A percentile compares a stretch with the other conserved stretches of the same genome.
Conservation (phyloP, 2,888 invertebrate genomes). For the Ochropacha duplaris region DNA sequence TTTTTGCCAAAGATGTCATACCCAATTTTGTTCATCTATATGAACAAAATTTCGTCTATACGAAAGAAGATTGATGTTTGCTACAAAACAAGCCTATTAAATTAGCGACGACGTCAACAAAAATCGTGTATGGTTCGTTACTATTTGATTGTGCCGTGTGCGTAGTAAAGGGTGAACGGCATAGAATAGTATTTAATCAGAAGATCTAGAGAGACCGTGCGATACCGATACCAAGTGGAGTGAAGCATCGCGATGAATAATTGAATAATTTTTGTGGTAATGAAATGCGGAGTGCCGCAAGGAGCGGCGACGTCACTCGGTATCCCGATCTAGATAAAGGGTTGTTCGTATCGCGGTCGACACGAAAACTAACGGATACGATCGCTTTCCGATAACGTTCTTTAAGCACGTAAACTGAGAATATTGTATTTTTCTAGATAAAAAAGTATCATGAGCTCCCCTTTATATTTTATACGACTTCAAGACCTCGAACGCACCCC, state of each 20-base stretch:
- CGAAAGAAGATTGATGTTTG: constrained; percentile 22
- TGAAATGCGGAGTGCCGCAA: constrained; percentile 49
- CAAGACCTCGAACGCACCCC: constrained; percentile 18
- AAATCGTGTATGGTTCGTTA: neutral
- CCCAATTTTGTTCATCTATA: constrained; percentile 14
- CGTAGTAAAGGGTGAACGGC: neutral
- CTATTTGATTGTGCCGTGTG: neutral
- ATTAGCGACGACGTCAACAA: constrained; percentile 9
- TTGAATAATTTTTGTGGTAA: constrained; percentile 70
- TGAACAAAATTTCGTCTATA: constrained; percentile 18
- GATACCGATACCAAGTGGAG: constrained; percentile 20
- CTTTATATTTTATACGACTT: constrained; percentile 40
- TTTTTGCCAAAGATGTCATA: constrained; percentile 6
- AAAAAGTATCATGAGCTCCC: constrained; percentile 20
- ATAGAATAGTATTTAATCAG: constrained; percentile 17
- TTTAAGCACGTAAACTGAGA: constrained; percentile 61
- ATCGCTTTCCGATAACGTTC: constrained; percentile 74
- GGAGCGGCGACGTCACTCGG: constrained; percentile 61
- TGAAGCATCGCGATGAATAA: constrained; percentile 53
- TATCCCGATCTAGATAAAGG: constrained; percentile 77
- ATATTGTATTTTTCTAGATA: constrained; percentile 32
- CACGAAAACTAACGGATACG: constrained; percentile 56
- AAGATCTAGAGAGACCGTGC: constrained; percentile 11
- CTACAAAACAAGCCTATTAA: constrained; percentile 23
- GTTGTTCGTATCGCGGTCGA: constrained; percentile 60